A percentile compares a stretch with the other conserved stretches of the same genome.
These are phyloP conservation scores for Aegotheles bennettii DNA, from an alignment of 2,113 vertebrate species.

Conservation along the genomic window DNA sequence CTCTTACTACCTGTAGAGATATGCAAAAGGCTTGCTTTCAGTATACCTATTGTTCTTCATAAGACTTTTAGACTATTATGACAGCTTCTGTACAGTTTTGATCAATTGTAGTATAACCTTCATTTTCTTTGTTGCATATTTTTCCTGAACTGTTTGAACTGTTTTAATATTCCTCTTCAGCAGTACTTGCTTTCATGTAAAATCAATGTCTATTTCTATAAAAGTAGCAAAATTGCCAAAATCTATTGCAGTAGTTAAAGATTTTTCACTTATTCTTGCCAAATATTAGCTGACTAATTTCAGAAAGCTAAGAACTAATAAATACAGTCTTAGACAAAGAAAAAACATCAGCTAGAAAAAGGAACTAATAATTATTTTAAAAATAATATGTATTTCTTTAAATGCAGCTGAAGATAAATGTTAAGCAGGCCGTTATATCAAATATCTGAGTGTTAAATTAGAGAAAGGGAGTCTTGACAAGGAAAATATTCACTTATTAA, in stretches of 20 bases:
- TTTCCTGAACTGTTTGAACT: neutral
- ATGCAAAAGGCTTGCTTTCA: neutral
- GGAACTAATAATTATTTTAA: neutral
- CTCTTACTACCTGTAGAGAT: neutral
- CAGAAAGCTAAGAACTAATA: neutral
- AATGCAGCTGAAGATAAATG: neutral
- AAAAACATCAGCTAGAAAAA: neutral
- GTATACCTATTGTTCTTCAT: neutral
- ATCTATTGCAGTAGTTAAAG: neutral
- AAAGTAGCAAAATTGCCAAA: neutral
- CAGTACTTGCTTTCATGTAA: neutral
- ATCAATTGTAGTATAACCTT: neutral
- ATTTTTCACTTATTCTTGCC: neutral
- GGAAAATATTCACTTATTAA: neutral
- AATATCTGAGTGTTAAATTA: neutral
- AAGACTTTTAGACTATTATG: neutral
- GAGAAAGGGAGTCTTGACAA: neutral
- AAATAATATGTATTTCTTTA: neutral
- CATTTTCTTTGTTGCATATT: neutral
- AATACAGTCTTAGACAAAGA: neutral
- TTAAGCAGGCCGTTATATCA: neutral
- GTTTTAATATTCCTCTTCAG: neutral
- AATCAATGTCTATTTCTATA: neutral
- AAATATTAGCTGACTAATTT: neutral
- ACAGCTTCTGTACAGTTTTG: neutral